Percentiles rank a stretch among this genome's conserved stretches.
Conservation (phyloP, 1,140 invertebrate species). For the Drosophila dunni region DNA sequence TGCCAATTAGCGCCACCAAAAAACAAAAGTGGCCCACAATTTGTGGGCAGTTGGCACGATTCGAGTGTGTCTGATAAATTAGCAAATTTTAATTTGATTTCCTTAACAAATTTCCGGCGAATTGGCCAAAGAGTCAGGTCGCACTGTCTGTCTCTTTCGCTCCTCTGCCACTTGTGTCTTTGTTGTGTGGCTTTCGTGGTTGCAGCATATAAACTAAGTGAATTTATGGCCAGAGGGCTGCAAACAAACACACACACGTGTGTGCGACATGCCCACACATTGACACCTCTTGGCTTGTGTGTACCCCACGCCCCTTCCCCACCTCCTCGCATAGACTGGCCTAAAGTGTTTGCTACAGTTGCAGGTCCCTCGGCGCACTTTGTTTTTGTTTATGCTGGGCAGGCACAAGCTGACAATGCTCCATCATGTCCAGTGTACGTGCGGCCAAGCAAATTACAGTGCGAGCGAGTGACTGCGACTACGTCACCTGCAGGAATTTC, state of each 20-base stretch:
- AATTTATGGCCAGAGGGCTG: constrained; percentile 73
- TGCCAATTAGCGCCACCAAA: constrained; percentile 50
- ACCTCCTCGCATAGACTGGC: constrained; percentile 13
- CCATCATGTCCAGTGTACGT: constrained; percentile 69
- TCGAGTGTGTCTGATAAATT: constrained; percentile 62
- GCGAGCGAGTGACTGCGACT: constrained; percentile 35
- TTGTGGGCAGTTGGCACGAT: constrained; percentile 37
- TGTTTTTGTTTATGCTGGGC: constrained; percentile 77
- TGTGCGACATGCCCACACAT: constrained; percentile 77
- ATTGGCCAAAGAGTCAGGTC: neutral
- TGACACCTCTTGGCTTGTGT: constrained; percentile 60
- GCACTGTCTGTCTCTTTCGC: constrained; percentile 9
- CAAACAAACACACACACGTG: constrained; percentile 39
- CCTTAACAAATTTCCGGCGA: constrained; percentile 71
- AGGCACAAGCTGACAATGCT: constrained; percentile 73
- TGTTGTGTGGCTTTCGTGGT: constrained; percentile 25
- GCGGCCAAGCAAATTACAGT: constrained; percentile 80
- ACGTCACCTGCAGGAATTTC: constrained; percentile 82
- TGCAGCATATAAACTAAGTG: constrained; percentile 59
- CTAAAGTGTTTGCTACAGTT: constrained; percentile 38
- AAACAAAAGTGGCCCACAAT: constrained; percentile 1
- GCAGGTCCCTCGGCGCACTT: constrained; percentile 71
- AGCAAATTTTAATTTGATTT: constrained; percentile 77
- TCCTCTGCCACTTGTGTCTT: neutral
- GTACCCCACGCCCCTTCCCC: neutral